Percentiles rank a stretch among this genome's conserved stretches.
Conservation (phyloP, 2,888 invertebrate genomes). For the Clistopyga incitator region DNA sequence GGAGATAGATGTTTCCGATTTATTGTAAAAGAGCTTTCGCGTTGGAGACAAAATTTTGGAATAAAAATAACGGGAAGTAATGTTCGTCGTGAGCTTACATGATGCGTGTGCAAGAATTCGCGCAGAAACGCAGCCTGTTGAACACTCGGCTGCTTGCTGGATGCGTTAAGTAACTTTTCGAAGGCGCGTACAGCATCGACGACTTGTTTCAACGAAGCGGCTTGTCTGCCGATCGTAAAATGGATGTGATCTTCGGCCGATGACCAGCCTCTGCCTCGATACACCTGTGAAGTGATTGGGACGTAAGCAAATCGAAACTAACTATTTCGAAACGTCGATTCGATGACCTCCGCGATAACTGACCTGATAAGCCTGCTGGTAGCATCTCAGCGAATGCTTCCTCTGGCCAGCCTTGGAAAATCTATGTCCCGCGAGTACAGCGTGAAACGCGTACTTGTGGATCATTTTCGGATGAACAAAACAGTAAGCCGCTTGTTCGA, state of each 20-base stretch:
- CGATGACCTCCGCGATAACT: neutral
- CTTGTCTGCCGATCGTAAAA: constrained; percentile 96
- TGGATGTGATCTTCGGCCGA: constrained; percentile 98
- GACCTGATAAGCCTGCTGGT: constrained; percentile 96
- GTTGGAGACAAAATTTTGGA: neutral
- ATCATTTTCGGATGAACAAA: constrained; percentile 92
- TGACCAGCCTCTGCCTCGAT: constrained; percentile 93
- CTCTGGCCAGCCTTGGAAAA: constrained; percentile 97
- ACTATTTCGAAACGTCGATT: neutral
- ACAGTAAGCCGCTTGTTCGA: constrained; percentile 98
- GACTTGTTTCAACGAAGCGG: constrained; percentile 91
- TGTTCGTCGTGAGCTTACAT: constrained; percentile 86
- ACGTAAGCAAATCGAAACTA: no score
- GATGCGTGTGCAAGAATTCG: constrained; percentile 94
- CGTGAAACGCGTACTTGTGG: constrained; percentile 97
- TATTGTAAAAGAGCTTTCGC: no score
- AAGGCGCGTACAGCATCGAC: constrained; percentile 91
- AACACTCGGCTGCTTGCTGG: constrained; percentile 89
- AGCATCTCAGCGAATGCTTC: constrained; percentile 96
- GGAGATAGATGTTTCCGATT: no score
- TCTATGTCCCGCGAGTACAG: constrained; percentile 97
- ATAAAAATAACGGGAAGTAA: neutral
- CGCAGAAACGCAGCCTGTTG: constrained; percentile 93
- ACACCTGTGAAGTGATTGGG: constrained; percentile 86
- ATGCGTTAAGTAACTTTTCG: constrained; percentile 90